A percentile compares a stretch with the other conserved stretches of the same genome.
These are phyloP conservation scores for Mormyrus hasselquistii DNA, from an alignment of 2,797 vertebrate species.

Conservation along the genomic window DNA sequence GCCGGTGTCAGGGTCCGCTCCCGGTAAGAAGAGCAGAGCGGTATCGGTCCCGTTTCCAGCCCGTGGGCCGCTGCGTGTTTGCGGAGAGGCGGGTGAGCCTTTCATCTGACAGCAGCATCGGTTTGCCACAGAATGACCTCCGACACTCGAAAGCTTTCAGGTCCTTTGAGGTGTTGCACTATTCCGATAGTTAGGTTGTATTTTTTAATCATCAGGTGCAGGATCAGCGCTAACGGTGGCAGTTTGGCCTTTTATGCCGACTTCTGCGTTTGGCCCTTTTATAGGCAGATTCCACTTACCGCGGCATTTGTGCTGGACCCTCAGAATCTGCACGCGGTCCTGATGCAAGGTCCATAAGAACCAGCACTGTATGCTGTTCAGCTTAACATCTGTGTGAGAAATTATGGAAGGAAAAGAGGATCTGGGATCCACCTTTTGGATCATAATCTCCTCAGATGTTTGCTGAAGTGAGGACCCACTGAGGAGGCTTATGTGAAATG, in stretches of 20 bases:
- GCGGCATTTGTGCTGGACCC: not conserved
- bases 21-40: not conserved
- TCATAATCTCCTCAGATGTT: not conserved
- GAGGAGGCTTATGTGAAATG: not conserved
- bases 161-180: not conserved
- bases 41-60: not conserved
- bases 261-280: not conserved
- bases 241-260: not conserved
- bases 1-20: not conserved
- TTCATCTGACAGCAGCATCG: constrained; percentile 25
- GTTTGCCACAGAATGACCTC: not conserved
- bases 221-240: not conserved
- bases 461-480: not conserved
- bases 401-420: not conserved
- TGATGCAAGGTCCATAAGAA: not conserved
- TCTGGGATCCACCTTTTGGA: not conserved
- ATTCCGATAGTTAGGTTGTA: not conserved
- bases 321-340: not conserved
- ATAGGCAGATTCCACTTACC: not conserved
- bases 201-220: not conserved
- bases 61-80: not conserved
- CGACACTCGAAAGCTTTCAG: not conserved
- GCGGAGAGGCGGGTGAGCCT: constrained; percentile 1
- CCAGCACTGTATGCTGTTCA: not conserved
- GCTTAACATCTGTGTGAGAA: not conserved